Evolutionary conservation across 2,113 vertebrate species (phyloP), one percentile per base, ranked within the genome.

Genomic region (Lethenteron reissneri): DNA sequence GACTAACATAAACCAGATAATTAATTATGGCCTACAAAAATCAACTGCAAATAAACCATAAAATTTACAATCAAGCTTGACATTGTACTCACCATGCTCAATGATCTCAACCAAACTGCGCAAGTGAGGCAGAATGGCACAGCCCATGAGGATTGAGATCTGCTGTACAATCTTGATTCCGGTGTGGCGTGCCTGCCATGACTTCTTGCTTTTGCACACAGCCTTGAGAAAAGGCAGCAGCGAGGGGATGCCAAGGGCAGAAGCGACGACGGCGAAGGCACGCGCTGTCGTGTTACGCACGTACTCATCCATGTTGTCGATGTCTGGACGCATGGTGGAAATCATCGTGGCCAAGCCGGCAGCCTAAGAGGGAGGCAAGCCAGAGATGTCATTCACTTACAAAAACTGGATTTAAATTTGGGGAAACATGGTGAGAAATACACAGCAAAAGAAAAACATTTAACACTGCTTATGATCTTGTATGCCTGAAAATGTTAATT

Each of bases 161-260:
- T 99, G 94, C 80, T 99, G 94, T 5, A 99, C 94, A 57, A 99
- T 99, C 81, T 99, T 99, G 81, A 99, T 99, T 77, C 94, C 94
- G 1, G 94, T 97, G 77, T 99, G 94, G 2, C 94, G 81, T 1
- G 94, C 94, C 76, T 99, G 92, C 94, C 94, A 99, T 6, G 94
- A 95, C 71, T 99, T 99, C 77, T 99, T 99, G 82, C 94, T 99
- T 78, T 99, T 99, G 71, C 94, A 99, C 73, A 97, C 92, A 15
- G 94, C 94, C 81, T 99, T 99, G 77, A 99, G 82, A 79, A 99
- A 99, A 11, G 94, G 94, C 72, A 99, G 76, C 21, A 99, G 84
- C 41, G 94, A 97, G 72, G 94, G 94, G 75, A 99, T 99, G 58
- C 94, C 94, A n/a, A 99, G 80, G 41, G 94, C 94, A 56, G 94